These are phyloP conservation scores for Coleophora flavipennella DNA, from an alignment of 2,888 invertebrate species.

Conservation along the genomic window DNA sequence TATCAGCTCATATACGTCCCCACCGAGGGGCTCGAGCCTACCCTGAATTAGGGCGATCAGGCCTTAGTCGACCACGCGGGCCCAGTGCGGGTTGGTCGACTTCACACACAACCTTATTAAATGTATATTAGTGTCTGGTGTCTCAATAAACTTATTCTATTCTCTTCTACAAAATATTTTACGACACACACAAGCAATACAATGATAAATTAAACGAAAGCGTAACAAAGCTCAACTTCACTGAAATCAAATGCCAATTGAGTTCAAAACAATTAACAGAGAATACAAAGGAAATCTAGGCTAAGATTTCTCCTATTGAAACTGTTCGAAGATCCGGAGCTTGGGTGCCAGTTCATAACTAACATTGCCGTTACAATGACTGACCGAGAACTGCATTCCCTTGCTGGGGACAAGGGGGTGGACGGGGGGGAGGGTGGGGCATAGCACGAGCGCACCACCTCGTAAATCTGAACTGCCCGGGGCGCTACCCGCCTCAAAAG, in stretches of 20 bases:
- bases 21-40: too few species aligned
- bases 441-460: slow-evolving; percentile 48
- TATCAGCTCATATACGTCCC: too few species aligned
- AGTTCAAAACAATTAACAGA: slow-evolving; percentile 30
- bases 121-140: too few species aligned
- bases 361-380: slow-evolving; percentile 47
- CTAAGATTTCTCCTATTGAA: slow-evolving; percentile 35
- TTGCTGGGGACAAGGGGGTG: slow-evolving; percentile 16
- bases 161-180: too few species aligned
- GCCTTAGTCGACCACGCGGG: too few species aligned
- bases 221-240: not conserved
- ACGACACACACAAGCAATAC: too few species aligned
- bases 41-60: too few species aligned
- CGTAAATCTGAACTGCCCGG: slow-evolving; percentile 48
- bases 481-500: slow-evolving; percentile 23
- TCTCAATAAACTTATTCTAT: too few species aligned
- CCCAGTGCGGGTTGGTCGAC: too few species aligned
- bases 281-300: slow-evolving; percentile 11
- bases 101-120: too few species aligned
- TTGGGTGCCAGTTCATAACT: slow-evolving; percentile 36
- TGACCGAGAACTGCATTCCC: slow-evolving; percentile 35
- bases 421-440: slow-evolving; percentile 26
- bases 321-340: slow-evolving; percentile 26
- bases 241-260: not conserved
- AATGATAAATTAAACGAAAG: not conserved